Conservation (phyloP, 2,888 invertebrate species). For the Torymus texanus region DNA sequence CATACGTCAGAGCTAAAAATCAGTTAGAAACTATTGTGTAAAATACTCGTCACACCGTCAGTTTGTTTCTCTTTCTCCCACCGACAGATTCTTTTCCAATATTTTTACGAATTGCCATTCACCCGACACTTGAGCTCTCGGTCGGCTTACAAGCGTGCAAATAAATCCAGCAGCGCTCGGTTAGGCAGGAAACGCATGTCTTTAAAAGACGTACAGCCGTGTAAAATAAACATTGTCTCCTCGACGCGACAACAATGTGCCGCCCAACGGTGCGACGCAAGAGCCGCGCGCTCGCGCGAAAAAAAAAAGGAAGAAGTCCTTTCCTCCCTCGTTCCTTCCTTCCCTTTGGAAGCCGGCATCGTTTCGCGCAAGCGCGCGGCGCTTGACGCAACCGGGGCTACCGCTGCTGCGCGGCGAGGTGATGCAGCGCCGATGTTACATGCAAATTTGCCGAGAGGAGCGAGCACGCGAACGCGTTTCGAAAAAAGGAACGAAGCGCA, state of each 20-base stretch:
- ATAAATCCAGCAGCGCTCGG: constrained; percentile 16
- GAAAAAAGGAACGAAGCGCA: neutral
- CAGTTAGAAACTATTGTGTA: no score
- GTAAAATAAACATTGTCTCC: constrained; percentile 49
- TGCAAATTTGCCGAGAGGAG: constrained; percentile 54
- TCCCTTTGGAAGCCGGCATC: no score
- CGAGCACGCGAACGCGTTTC: neutral
- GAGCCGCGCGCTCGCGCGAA: no score
- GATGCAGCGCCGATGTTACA: constrained; percentile 50
- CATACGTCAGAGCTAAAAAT: no score
- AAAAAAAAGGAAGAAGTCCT: no score
- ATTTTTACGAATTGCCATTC: constrained; percentile 1
- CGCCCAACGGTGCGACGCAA: neutral
- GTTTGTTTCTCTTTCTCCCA: neutral
- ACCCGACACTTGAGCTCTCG: neutral
- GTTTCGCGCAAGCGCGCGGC: constrained; percentile 1
- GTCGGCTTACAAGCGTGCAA: neutral
- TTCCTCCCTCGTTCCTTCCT: no score
- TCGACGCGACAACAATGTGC: constrained; percentile 33
- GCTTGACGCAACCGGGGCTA: neutral
- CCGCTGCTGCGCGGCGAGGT: neutral
- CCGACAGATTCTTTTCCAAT: constrained; percentile 19
- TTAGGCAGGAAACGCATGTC: constrained; percentile 40
- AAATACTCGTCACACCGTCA: no score
- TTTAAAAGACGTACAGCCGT: constrained; percentile 5